Percentiles rank a stretch among this genome's conserved stretches.
Evolutionary conservation across 2,797 vertebrate genomes (phyloP).

Genomic region (Chelonia mydas): DNA sequence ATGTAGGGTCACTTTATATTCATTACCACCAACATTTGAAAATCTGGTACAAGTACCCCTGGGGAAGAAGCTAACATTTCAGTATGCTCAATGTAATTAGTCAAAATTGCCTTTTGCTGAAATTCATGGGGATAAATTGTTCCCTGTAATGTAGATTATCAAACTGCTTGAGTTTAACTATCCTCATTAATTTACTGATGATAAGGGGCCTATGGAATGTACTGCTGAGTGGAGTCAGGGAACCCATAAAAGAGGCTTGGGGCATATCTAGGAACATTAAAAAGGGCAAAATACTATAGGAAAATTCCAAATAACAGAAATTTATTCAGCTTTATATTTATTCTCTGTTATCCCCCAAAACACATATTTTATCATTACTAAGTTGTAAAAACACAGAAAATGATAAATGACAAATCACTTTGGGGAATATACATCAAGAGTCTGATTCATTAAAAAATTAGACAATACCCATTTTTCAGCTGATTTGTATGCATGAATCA

Average conservation of each 20-base stretch:
- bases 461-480: neutral
- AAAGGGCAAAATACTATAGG: neutral
- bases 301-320: constrained; percentile 32
- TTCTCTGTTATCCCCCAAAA: neutral
- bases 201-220: constrained; percentile 53
- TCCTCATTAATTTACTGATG: constrained; percentile 49
- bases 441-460: neutral
- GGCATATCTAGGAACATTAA: constrained; percentile 23
- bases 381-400: constrained; percentile 7
- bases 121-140: constrained; percentile 54
- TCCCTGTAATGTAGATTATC: constrained; percentile 51
- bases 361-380: neutral
- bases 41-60: constrained; percentile 40
- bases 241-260: constrained; percentile 2
- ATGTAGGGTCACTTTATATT: constrained; percentile 55
- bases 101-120: constrained; percentile 63
- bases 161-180: constrained; percentile 25
- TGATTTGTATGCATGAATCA: neutral
- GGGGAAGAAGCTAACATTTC: constrained; percentile 66
- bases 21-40: constrained; percentile 17
- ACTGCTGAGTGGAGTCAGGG: constrained; percentile 16
- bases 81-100: constrained; percentile 64
- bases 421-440: neutral
- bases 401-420: constrained; percentile 8
- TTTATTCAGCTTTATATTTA: neutral